phyloP scores from a whole-genome alignment of 2,888 invertebrate genomes.

The Lasioglossum figueresi region DNA sequence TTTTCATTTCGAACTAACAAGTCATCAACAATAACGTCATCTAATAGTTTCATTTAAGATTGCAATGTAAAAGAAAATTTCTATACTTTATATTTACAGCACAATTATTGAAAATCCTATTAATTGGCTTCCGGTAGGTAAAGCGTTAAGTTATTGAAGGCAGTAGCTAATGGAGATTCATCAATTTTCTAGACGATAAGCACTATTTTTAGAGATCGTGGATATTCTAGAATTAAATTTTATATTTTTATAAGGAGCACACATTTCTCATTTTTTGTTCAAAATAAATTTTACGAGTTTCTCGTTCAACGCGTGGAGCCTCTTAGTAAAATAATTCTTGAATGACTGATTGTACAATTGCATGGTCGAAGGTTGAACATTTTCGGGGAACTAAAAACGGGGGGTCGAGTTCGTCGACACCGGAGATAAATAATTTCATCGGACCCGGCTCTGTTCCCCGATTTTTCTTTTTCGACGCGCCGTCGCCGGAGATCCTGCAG shows the following conservation, averaged over 20 bases:
- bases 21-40: too few relatives aligned
- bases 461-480: slow-evolving; percentile 50
- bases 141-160: too few relatives aligned
- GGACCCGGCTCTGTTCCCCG: slow-evolving; percentile 1
- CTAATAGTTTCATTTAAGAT: too few relatives aligned
- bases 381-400: background rate
- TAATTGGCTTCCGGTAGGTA: too few relatives aligned
- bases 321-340: background rate
- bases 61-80: too few relatives aligned
- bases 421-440: slow-evolving; percentile 47
- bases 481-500: slow-evolving; percentile 31
- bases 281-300: too few relatives aligned
- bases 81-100: too few relatives aligned
- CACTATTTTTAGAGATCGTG: background rate
- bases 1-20: too few relatives aligned
- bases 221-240: background rate
- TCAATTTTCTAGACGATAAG: background rate
- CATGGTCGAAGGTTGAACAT: background rate
- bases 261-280: background rate
- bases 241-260: background rate
- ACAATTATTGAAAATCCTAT: too few relatives aligned
- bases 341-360: background rate
- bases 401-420: slow-evolving; percentile 13
- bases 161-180: background rate
- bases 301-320: too few relatives aligned